Base-by-base conservation (phyloP, 2,888 invertebrate genomes). In the Cheilosia impressa region DNA sequence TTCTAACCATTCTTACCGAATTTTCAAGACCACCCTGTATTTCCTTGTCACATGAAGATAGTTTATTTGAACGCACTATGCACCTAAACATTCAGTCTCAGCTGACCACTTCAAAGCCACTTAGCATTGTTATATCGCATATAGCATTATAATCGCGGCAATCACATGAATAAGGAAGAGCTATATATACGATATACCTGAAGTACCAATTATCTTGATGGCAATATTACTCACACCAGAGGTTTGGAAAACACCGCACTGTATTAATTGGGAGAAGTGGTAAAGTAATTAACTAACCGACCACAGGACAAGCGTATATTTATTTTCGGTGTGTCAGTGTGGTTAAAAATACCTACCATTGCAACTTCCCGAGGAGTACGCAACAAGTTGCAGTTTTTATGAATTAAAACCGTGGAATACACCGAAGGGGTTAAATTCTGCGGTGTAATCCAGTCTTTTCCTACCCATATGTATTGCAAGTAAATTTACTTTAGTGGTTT, bases 201-300 rank as follows among this genome's bases (percentile, higher is more conserved):
- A 65, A 52, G n/a, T 52, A 50, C 34, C 34, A 65, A 38, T 52
- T 65, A 65, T 52, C 50, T 50, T 50, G 22, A 65, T 52, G 10
- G 45, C 17, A 47, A 47, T 63, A 45, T 38, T 47, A 17, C 24
- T 45, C 52, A 27, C 27, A 2, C 22, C 22, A 17, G 45, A 13
- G 13, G 10, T 13, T 31, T 3, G 4, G 13, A 5, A 45, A 27
- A 50, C 17, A 19, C 22, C 4, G 5, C n/a, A 7, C n/a, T 38
- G 4, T 7, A 19, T 41, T 6, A 34, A 13, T 24, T 45, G n/a
- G 17, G 17, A n/a, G n/a, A 10, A 4, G 43, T 13, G 38, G 52
- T 34, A 38, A 41, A 53, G 66, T 53, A 50, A 66, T 66, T 66
- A 52, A 53, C 41, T 66, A 66, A 41, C 53, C 24, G 41, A 66